phyloP scores from a whole-genome alignment of 2,888 invertebrate genomes.

The Atethmia centrago region DNA sequence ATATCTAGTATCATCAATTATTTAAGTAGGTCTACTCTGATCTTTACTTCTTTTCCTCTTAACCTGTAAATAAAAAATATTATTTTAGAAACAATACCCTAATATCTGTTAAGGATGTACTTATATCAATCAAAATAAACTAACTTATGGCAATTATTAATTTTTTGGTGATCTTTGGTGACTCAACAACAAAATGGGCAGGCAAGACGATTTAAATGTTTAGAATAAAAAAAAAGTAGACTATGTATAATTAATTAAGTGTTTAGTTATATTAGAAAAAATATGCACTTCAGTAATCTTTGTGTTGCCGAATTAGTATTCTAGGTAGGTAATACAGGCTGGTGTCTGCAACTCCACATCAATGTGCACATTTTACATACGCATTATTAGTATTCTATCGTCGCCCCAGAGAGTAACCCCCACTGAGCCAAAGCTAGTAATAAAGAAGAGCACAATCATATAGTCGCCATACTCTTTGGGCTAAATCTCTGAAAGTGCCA shows the following conservation, averaged over 20 bases:
- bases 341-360: too few relatives aligned
- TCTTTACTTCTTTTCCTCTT: conserved; percentile 84
- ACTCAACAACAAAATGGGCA: too few relatives aligned
- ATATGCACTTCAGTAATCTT: background rate
- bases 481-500: background rate
- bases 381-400: background rate
- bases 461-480: background rate
- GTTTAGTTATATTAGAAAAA: background rate
- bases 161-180: background rate
- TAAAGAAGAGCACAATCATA: background rate
- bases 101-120: too few relatives aligned
- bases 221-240: background rate
- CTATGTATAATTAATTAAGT: background rate
- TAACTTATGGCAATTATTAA: background rate
- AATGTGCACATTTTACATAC: too few relatives aligned
- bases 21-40: conserved; percentile 26
- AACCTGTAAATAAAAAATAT: conserved; percentile 80
- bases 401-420: background rate
- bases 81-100: background rate
- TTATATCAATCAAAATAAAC: background rate
- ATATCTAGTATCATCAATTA: conserved; percentile 53
- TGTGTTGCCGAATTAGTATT: background rate
- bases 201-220: background rate
- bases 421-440: background rate
- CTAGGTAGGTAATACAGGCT: too few relatives aligned